Evolutionary conservation across 2,797 vertebrate genomes (phyloP).

Genomic region (Lateolabrax maculatus): DNA sequence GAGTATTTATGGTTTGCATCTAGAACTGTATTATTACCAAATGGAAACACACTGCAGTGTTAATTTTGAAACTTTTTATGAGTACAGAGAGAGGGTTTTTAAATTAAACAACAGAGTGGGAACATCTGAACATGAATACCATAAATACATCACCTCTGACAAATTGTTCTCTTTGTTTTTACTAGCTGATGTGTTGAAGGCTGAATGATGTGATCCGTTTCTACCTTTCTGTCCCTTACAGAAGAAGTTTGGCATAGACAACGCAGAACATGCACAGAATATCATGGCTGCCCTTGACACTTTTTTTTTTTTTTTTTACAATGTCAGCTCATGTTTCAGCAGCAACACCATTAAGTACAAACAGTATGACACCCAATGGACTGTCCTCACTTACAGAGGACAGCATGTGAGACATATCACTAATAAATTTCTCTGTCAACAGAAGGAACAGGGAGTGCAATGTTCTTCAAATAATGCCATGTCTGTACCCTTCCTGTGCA

Average conservation of each 20-base stretch:
- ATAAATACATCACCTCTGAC: not conserved
- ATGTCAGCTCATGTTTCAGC: conserved; percentile 47
- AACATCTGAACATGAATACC: conserved; percentile 8
- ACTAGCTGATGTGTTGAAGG: not conserved
- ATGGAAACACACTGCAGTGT: not conserved
- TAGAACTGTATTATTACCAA: not conserved
- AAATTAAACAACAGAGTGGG: not conserved
- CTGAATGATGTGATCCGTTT: not conserved
- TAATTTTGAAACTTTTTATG: not conserved
- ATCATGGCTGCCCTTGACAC: conserved; percentile 9
- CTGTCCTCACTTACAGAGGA: conserved; percentile 22
- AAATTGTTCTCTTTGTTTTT: not conserved
- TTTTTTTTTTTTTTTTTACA: not conserved
- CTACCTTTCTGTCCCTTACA: not conserved
- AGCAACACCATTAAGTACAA: not conserved
- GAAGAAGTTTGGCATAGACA: conserved; percentile 7
- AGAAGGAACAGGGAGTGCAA: not conserved
- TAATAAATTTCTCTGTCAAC: not conserved
- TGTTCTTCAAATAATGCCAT: not conserved
- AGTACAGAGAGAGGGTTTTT: not conserved
- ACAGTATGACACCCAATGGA: conserved; percentile 7
- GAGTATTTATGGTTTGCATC: not conserved
- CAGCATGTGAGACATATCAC: conserved; percentile 12
- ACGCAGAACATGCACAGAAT: conserved; percentile 11
- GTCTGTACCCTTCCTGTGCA: not conserved